These are phyloP conservation scores for Lethenteron camtschaticum DNA, from an alignment of 2,113 vertebrate species.

Conservation along the genomic window DNA sequence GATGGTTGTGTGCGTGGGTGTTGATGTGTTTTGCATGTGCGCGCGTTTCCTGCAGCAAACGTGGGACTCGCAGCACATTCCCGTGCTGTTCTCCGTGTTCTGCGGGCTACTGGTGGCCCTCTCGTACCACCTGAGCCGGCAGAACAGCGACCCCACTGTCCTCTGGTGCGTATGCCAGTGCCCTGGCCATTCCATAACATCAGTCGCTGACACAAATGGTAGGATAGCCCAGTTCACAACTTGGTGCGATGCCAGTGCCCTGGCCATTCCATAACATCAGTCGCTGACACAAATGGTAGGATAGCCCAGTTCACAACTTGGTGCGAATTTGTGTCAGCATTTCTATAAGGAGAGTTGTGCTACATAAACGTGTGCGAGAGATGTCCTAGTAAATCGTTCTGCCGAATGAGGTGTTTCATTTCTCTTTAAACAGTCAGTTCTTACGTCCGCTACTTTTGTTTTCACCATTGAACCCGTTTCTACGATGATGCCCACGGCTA, in stretches of 20 bases:
- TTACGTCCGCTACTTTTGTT: too few relatives aligned
- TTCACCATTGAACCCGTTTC: too few relatives aligned
- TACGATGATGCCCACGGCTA: too few relatives aligned
- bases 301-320: too few relatives aligned
- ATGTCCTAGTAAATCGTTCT: neutral
- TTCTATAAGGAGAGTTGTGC: neutral
- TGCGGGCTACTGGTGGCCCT: conserved; percentile 72
- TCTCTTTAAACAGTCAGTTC: too few relatives aligned
- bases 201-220: too few relatives aligned
- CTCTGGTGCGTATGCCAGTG: conserved; percentile 39
- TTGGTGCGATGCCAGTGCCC: too few relatives aligned
- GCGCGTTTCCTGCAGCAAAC: conserved; percentile 36
- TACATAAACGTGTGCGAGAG: neutral
- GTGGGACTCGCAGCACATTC: conserved; percentile 79
- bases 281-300: too few relatives aligned
- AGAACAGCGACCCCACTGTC: conserved; percentile 76
- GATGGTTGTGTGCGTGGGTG: conserved; percentile 8
- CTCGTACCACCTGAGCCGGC: conserved; percentile 82
- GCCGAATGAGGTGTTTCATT: too few relatives aligned
- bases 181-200: too few relatives aligned
- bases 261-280: neutral
- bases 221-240: too few relatives aligned
- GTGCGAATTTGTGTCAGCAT: too few relatives aligned
- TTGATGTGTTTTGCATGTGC: conserved; percentile 12
- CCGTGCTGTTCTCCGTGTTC: conserved; percentile 73